Percentiles rank a stretch among this genome's conserved stretches.
These are phyloP conservation scores for Cerceris rybyensis DNA, from an alignment of 2,888 invertebrate genomes.

Conservation along the genomic window DNA sequence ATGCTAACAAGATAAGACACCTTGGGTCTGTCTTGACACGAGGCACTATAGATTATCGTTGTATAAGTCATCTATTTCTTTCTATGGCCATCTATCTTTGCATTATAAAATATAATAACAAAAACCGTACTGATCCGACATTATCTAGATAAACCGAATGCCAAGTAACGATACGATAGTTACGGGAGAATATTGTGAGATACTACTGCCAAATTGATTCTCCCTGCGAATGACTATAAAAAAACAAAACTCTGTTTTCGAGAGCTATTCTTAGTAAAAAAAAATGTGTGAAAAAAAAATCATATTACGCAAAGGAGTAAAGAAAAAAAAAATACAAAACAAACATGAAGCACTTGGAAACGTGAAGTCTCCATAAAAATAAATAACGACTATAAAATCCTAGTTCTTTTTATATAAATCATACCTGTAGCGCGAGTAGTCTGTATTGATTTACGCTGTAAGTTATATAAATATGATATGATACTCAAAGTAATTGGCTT, in stretches of 20 bases:
- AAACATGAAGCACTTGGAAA: conserved; percentile 11
- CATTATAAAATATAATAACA: background rate
- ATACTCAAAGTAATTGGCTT: conserved; percentile 71
- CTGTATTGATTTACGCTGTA: conserved; percentile 67
- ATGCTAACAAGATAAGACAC: no score
- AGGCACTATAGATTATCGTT: background rate
- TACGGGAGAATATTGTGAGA: conserved; percentile 48
- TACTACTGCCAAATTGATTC: conserved; percentile 55
- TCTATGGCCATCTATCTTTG: background rate
- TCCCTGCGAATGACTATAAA: conserved; percentile 28
- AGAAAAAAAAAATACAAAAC: background rate
- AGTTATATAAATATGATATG: conserved; percentile 48
- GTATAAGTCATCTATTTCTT: conserved; percentile 1
- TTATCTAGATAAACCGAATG: conserved; percentile 6
- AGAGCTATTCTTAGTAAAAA: conserved; percentile 12
- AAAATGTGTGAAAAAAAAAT: background rate
- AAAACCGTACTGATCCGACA: background rate
- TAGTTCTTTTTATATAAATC: conserved; percentile 59
- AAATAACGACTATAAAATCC: conserved; percentile 43
- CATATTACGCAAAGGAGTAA: background rate
- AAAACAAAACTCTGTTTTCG: conserved; percentile 16
- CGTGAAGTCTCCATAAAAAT: background rate
- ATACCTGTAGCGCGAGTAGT: conserved; percentile 68
- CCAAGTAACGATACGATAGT: conserved; percentile 41
- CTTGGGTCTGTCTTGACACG: no score